Evolutionary conservation across 2,888 invertebrate species (phyloP).

Genomic region (Tortricodes alternella): DNA sequence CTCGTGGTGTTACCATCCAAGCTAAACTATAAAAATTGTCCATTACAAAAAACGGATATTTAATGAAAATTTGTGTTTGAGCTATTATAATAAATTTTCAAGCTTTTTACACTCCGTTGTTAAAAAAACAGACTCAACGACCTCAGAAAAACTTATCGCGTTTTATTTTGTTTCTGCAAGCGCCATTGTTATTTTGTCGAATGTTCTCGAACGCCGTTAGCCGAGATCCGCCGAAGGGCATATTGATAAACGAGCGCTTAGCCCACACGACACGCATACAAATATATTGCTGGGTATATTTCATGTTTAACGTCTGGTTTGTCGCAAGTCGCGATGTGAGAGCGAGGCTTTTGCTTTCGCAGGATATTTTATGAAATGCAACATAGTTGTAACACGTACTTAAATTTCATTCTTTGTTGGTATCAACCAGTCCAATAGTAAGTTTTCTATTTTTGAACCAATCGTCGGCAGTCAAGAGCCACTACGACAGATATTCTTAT

Average conservation of each 20-base stretch:
- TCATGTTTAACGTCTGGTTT: constrained; percentile 58
- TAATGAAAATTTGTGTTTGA: too few species aligned
- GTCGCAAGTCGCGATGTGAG: constrained; percentile 2
- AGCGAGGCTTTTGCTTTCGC: background rate
- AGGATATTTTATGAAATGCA: background rate
- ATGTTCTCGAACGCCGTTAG: constrained; percentile 31
- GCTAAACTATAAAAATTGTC: too few species aligned
- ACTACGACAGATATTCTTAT: too few species aligned
- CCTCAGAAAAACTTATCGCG: background rate
- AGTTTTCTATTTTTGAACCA: too few species aligned
- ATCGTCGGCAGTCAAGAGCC: too few species aligned
- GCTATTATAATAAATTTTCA: too few species aligned
- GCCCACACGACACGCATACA: constrained; percentile 63
- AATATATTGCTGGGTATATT: constrained; percentile 65
- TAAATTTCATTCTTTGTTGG: too few species aligned
- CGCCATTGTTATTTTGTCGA: constrained; percentile 31
- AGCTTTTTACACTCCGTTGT: background rate
- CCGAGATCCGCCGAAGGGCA: constrained; percentile 55
- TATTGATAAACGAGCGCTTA: constrained; percentile 73
- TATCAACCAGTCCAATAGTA: too few species aligned
- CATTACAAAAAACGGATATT: too few species aligned
- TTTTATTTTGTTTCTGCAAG: constrained; percentile 29
- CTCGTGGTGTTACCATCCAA: too few species aligned
- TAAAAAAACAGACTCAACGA: background rate
- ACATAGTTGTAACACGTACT: too few species aligned